Evolutionary conservation across 2,113 vertebrate genomes (phyloP).

Genomic region (Corythaixoides concolor): DNA sequence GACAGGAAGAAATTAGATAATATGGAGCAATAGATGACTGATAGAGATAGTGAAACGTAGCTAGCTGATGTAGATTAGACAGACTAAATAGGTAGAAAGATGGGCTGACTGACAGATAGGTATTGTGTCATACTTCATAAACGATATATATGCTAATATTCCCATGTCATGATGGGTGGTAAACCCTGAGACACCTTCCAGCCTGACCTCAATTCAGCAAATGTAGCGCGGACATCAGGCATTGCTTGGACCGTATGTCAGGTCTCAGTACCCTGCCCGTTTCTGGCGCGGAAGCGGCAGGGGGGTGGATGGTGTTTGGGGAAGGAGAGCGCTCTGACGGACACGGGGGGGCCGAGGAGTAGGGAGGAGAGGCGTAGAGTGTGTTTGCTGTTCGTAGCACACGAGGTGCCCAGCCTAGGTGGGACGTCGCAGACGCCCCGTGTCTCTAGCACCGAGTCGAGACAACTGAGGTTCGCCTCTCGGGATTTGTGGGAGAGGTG

Average conservation of each 20-base stretch:
- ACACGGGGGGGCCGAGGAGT: not conserved
- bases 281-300: not conserved
- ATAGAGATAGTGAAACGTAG: constrained; percentile 68
- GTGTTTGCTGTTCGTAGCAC: constrained; percentile 39
- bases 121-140: constrained; percentile 71
- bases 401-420: not conserved
- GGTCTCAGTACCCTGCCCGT: not conserved
- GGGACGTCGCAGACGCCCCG: not conserved
- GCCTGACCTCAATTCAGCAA: constrained; percentile 67
- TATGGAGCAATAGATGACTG: constrained; percentile 66
- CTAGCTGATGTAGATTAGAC: constrained; percentile 65
- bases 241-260: constrained; percentile 60
- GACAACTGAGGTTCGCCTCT: constrained; percentile 32
- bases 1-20: constrained; percentile 60
- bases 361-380: not conserved
- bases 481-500: constrained; percentile 25
- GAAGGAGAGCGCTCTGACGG: constrained; percentile 17
- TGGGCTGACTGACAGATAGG: constrained; percentile 71
- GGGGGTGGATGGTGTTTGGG: not conserved
- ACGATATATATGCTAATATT: constrained; percentile 69
- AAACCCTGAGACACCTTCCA: constrained; percentile 70
- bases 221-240: constrained; percentile 65
- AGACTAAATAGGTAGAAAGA: constrained; percentile 65
- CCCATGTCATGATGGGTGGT: constrained; percentile 68
- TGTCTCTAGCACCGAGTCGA: not conserved